Evolutionary conservation across 2,888 invertebrate species (phyloP), one percentile per base, ranked within the genome.

Genomic region (Andrena haemorrhoa): DNA sequence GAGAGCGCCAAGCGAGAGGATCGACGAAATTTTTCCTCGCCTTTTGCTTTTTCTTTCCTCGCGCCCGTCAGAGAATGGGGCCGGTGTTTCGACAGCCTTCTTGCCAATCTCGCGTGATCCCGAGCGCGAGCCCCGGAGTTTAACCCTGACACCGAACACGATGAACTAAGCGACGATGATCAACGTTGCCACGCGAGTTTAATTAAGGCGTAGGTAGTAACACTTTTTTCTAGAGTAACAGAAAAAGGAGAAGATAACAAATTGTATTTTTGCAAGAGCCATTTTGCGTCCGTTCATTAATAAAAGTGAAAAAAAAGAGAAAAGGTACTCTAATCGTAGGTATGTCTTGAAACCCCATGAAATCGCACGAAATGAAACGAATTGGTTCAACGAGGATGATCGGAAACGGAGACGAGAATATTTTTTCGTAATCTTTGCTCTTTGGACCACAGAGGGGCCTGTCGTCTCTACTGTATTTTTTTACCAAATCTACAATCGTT

Each of bases 251-350:
- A 29, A 78, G 72, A 60, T 74, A 84, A 84, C 79, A 86, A 87
- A 89, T 84, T 87, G 90, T 91, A 91, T 91, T 91, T 92, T 92
- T 91, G 85, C 89, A 88, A 88, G 71, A 90, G 88, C 87, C 81
- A 89, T 89, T 85, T 56, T 88, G 88, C 84, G 86, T 86, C 88
- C 84, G 82, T 89, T 88, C 87, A 86, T 79, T 88, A 89, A 88
- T 85, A 79, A 77, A 84, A 76, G 20, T 23, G 49, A 66, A 16
- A 26, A 47, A 29, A 63, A 12, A 12, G 29, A 64, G 29, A 20
- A 41, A 60, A 51, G 51, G 53, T 79, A 75, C 63, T 76, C 72
- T 86, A 82, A 89, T 71, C 76, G 58, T 76, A 81, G 76, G 75
- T 83, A 58, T 69, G 72, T 74, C 60, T 78, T 78, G 71, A 64